Base-by-base conservation (phyloP, 2,797 vertebrate species). In the Channallabes apus region DNA sequence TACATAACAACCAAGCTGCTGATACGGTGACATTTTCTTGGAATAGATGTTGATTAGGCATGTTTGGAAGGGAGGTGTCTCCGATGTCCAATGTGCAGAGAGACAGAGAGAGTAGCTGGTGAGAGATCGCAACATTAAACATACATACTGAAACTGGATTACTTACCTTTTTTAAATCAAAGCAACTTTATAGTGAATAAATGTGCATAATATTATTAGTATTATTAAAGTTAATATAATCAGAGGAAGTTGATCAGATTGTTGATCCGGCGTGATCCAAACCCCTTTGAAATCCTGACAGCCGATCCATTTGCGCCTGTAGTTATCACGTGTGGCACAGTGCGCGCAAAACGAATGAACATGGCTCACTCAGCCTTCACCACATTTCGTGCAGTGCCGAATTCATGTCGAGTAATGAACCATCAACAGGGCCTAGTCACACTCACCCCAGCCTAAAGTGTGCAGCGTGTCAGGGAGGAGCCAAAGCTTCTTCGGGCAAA, bases 371-470 rank as follows among this genome's bases (percentile, higher is more conserved):
- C 68, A 75, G 18, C 29, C 27, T 65, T 77, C 64, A 46, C 54
- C 32, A 69, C 73, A 69, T 59, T 86, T 67, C 56, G 17, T 80
- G 79, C 62, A 46, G 54, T 78, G 24, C 29, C 56, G 46, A 62
- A 82, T 78, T 32, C 20, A 54, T 61, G 46, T 46, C 24, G 32
- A 81, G 59, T 81, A 75, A 85, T 75, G 78, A 81, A 81, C 73
- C 59, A 54, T 24, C 83, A 68, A 58, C 41, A 84, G 4, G 54
- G 65, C 46, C 67, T 29, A 15, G 73, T 69, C 62, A 58, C 64
- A 71, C 38, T 35, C 51, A 72, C 35, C 35, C n/a, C 5, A 64
- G 5, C 24, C 67, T 41, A 65, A 58, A 61, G 38, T 32, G 64
- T 69, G 38, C 46, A 64, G 38, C 41, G 51, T 35, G 69, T 29